These are phyloP conservation scores for Craterocephalus amniculus DNA, from an alignment of 2,797 vertebrate genomes.

Conservation along the genomic window DNA sequence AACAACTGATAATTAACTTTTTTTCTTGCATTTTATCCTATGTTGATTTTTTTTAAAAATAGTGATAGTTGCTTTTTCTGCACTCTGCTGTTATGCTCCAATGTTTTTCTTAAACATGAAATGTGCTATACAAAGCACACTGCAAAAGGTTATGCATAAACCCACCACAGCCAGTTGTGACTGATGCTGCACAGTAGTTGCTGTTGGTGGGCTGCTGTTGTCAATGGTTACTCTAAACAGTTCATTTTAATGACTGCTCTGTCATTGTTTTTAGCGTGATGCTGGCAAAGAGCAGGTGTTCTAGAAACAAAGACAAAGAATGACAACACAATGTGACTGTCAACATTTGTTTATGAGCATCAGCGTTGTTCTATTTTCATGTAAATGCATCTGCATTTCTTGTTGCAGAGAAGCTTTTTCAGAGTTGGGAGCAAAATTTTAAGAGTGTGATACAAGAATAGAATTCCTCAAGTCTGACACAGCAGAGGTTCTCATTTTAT, in stretches of 20 bases:
- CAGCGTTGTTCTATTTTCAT: conserved; percentile 24
- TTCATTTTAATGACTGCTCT: conserved; percentile 38
- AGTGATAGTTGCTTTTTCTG: background rate
- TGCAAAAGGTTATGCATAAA: conserved; percentile 30
- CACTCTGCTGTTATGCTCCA: no score
- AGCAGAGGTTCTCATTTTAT: background rate
- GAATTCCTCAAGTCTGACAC: background rate
- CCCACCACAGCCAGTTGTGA: conserved; percentile 35
- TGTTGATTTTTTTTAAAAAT: no score
- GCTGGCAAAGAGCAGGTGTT: conserved; percentile 59
- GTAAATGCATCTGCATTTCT: conserved; percentile 10
- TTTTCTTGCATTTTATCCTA: no score
- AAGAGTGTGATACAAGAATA: background rate
- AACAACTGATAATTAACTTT: no score
- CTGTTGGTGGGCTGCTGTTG: conserved; percentile 54
- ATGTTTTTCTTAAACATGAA: no score
- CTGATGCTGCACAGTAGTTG: conserved; percentile 39
- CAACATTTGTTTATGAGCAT: conserved; percentile 27
- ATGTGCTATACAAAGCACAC: conserved; percentile 29
- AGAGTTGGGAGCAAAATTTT: background rate
- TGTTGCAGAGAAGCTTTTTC: conserved; percentile 1
- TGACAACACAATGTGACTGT: conserved; percentile 40
- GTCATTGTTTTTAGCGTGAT: conserved; percentile 38
- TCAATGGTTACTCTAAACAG: conserved; percentile 65
- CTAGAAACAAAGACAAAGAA: conserved; percentile 51